Percentiles rank a stretch among this genome's conserved stretches.
Evolutionary conservation across 2,888 invertebrate species (phyloP).

Genomic region (Drosophila planitibia): DNA sequence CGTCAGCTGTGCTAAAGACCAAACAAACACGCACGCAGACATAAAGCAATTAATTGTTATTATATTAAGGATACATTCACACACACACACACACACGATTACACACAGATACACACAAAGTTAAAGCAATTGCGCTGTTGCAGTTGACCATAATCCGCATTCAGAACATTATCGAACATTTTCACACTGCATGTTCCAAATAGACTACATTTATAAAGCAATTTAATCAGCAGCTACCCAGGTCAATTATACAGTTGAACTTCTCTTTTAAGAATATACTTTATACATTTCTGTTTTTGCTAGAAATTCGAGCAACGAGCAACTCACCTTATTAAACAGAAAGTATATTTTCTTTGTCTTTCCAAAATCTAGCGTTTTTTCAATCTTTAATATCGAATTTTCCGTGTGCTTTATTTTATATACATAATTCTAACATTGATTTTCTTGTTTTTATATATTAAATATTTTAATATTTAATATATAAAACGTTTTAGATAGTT

Average conservation of each 20-base stretch:
- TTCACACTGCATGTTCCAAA: not conserved
- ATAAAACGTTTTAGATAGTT: not conserved
- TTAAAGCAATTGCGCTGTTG: not conserved
- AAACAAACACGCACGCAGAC: conserved; percentile 22
- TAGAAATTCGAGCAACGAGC: not conserved
- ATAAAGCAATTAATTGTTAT: conserved; percentile 71
- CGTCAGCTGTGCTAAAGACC: conserved; percentile 44
- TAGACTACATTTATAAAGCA: too few relatives aligned
- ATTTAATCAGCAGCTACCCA: not conserved
- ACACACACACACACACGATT: conserved; percentile 13
- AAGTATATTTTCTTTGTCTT: not conserved
- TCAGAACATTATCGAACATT: not conserved
- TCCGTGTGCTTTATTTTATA: not conserved
- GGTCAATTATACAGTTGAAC: not conserved
- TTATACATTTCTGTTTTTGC: not conserved
- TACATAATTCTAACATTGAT: not conserved
- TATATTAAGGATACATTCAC: conserved; percentile 57
- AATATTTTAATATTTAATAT: not conserved
- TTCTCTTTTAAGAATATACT: not conserved
- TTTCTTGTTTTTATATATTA: not conserved
- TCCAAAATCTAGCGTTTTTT: not conserved
- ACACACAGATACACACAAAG: not conserved
- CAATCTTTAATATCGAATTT: not conserved
- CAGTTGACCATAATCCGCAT: not conserved
- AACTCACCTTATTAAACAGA: not conserved